phyloP scores from a whole-genome alignment of 1,140 invertebrate species.

The Phocides pigmalion region DNA sequence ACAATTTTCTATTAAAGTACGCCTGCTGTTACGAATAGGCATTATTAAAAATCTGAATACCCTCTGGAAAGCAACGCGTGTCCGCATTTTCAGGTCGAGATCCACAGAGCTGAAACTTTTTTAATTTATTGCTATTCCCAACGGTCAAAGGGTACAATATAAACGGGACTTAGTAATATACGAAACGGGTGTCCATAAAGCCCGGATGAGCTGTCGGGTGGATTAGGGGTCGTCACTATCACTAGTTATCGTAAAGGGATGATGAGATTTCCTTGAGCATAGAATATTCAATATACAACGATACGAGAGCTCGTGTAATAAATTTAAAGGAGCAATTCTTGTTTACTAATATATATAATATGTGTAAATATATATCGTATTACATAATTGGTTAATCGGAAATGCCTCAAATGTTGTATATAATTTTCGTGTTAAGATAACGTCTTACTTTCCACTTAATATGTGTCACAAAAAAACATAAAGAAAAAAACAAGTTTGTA shows the following conservation, averaged over 20 bases:
- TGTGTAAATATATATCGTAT: no score
- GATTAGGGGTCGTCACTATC: conserved; percentile 20
- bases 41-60: conserved; percentile 37
- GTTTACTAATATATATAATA: no score
- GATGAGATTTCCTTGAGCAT: conserved; percentile 14
- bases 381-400: no score
- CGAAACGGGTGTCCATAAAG: conserved; percentile 22
- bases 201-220: conserved; percentile 7
- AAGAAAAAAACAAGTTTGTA: no score
- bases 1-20: neutral
- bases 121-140: conserved; percentile 26
- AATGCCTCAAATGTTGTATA: no score
- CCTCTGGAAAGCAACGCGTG: neutral
- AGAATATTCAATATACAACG: conserved; percentile 2
- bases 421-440: no score
- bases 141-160: conserved; percentile 24
- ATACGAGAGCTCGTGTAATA: no score
- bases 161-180: conserved; percentile 19
- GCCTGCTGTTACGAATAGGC: conserved; percentile 22
- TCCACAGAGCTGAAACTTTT: conserved; percentile 9
- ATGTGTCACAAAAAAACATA: no score
- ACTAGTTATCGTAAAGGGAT: conserved; percentile 13
- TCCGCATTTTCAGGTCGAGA: conserved; percentile 13
- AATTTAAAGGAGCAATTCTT: no score
- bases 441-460: no score